Conservation (phyloP, 2,888 invertebrate species). For the Actias luna region DNA sequence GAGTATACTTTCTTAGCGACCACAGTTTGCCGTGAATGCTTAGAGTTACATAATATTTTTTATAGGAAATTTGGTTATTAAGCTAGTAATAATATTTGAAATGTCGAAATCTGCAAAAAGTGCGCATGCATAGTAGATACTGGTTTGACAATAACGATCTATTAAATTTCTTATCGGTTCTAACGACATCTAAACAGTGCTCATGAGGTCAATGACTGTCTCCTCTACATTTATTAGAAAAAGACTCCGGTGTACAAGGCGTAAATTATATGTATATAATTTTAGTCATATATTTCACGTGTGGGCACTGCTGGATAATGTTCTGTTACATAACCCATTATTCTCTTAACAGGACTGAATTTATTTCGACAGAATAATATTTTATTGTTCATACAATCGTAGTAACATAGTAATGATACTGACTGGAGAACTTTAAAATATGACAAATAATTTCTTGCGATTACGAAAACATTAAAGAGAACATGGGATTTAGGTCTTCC, state of each 20-base stretch:
- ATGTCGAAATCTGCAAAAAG: too few relatives aligned
- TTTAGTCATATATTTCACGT: background rate
- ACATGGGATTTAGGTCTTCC: background rate
- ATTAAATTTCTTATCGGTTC: background rate
- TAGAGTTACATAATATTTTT: too few relatives aligned
- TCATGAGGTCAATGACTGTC: background rate
- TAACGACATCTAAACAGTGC: background rate
- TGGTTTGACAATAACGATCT: too few relatives aligned
- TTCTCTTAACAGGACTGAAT: constrained; percentile 42
- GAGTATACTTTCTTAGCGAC: too few relatives aligned
- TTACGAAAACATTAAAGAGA: background rate
- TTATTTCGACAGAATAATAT: constrained; percentile 36
- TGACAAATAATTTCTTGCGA: constrained; percentile 22
- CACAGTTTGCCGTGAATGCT: too few relatives aligned
- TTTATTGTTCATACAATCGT: constrained; percentile 24
- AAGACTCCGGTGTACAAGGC: background rate
- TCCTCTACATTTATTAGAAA: background rate
- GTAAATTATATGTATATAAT: background rate
- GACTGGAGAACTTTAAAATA: constrained; percentile 24
- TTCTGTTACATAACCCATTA: constrained; percentile 50
- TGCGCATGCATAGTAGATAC: too few relatives aligned
- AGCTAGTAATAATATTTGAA: too few relatives aligned
- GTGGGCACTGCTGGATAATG: background rate
- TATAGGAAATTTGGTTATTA: too few relatives aligned
- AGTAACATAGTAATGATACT: background rate